Evolutionary conservation across 2,113 vertebrate species (phyloP).

Genomic region (Aptenodytes forsteri): DNA sequence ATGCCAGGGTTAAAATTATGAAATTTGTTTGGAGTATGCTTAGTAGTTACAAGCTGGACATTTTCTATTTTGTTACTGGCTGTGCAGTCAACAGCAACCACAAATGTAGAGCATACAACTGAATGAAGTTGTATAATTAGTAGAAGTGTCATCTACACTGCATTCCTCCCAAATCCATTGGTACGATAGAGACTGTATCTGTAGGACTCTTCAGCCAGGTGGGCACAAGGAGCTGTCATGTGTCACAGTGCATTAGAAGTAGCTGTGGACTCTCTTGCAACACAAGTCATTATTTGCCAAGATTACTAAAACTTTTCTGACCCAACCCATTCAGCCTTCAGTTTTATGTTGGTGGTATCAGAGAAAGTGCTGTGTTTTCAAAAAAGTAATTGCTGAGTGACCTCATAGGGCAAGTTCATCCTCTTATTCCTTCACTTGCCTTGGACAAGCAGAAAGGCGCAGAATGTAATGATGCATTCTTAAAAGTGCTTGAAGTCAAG

Average conservation of each 20-base stretch:
- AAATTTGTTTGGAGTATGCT: not conserved
- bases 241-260: not conserved
- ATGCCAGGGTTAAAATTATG: not conserved
- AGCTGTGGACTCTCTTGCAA: not conserved
- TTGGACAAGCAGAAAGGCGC: not conserved
- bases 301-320: not conserved
- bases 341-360: conserved; percentile 11
- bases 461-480: not conserved
- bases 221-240: not conserved
- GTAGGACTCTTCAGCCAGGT: not conserved
- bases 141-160: not conserved
- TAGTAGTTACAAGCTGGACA: not conserved
- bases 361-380: conserved; percentile 23
- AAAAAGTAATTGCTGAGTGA: conserved; percentile 22
- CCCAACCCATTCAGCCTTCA: conserved; percentile 3
- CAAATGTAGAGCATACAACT: not conserved
- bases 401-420: not conserved
- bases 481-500: not conserved
- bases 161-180: not conserved
- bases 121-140: not conserved
- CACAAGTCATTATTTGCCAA: conserved; percentile 1
- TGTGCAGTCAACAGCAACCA: not conserved
- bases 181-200: not conserved
- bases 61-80: not conserved
- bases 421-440: not conserved